Evolutionary conservation across 2,113 vertebrate genomes (phyloP), one percentile per base, ranked within the genome.

Genomic region (Cettia cetti): DNA sequence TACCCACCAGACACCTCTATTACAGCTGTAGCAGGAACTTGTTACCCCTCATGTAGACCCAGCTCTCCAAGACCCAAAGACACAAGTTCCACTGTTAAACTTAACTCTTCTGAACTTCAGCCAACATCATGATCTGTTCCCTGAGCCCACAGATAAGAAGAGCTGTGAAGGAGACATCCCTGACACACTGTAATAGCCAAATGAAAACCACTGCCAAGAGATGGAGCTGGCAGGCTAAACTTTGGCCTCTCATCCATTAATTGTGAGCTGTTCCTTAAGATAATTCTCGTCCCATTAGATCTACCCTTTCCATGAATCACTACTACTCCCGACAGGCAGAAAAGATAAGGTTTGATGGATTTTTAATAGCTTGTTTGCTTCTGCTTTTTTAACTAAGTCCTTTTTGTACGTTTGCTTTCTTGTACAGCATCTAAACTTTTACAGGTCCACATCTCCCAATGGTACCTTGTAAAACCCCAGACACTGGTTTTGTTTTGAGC

Each of bases 191-290:
- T 17, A 84, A 81, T 15, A 61, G 52, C 69, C 76, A 86, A 85
- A 56, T 7, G 37, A 47, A 95, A 94, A 28, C 33, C 82, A 47
- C 28, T 44, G 86, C 86, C 86, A 79, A 45, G 89, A 86, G 72
- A 80, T 64, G 76, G 83, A 66, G 80, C 31, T 89, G 82, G n/a
- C 68, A 94, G 66, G 66, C 66, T 82, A 82, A 83, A 86, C 63
- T 64, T 80, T 68, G 61, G 39, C 78, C 56, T 87, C 72, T 69
- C 20, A 60, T 64, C 54, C 45, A 80, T 69, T 94, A 86, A 69
- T 86, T 77, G 53, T 3, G 28, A 76, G 53, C 70, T 90, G 79
- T 27, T 79, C 75, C 91, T 84, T 59, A 93, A 56, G 75, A 85
- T 64, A 82, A 82, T 79, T 49, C 53, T 39, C 2, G 0, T 63